A percentile compares a stretch with the other conserved stretches of the same genome.
Conservation (phyloP, 2,888 invertebrate genomes). For the Synergus laeviventris region DNA sequence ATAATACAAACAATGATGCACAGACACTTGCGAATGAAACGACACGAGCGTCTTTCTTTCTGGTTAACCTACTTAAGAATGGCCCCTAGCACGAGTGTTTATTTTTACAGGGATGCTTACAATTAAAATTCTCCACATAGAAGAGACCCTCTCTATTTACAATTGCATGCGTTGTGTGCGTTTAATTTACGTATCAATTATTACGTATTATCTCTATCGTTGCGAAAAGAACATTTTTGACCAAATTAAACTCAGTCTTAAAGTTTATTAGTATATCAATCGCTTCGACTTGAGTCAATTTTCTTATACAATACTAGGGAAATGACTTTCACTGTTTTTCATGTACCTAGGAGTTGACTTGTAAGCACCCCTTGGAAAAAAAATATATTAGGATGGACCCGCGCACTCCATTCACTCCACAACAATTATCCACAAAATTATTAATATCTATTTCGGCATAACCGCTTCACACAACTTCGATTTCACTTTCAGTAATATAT, state of each 20-base stretch:
- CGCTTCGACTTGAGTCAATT: not conserved
- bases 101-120: slow-evolving; percentile 51
- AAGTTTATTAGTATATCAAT: not conserved
- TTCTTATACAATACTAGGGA: not conserved
- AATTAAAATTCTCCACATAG: slow-evolving; percentile 32
- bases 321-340: slow-evolving; percentile 21
- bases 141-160: slow-evolving; percentile 39
- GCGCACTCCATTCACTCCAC: slow-evolving; percentile 54
- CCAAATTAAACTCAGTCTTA: slow-evolving; percentile 16
- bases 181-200: slow-evolving; percentile 51
- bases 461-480: not conserved
- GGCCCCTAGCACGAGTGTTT: slow-evolving; percentile 63
- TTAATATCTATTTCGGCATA: slow-evolving; percentile 11
- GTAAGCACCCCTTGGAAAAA: slow-evolving; percentile 55
- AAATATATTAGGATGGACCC: slow-evolving; percentile 52
- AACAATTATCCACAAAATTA: slow-evolving; percentile 41
- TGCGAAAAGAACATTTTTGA: not conserved
- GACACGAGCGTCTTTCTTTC: slow-evolving; percentile 41
- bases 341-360: slow-evolving; percentile 38
- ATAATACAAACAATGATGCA: slow-evolving; percentile 25
- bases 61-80: slow-evolving; percentile 61
- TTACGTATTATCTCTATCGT: slow-evolving; percentile 44
- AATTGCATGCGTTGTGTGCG: slow-evolving; percentile 51
- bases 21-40: slow-evolving; percentile 14
- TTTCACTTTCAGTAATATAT: slow-evolving; percentile 34